Evolutionary conservation across 2,113 vertebrate genomes (phyloP).

Genomic region (Furnarius figulus): DNA sequence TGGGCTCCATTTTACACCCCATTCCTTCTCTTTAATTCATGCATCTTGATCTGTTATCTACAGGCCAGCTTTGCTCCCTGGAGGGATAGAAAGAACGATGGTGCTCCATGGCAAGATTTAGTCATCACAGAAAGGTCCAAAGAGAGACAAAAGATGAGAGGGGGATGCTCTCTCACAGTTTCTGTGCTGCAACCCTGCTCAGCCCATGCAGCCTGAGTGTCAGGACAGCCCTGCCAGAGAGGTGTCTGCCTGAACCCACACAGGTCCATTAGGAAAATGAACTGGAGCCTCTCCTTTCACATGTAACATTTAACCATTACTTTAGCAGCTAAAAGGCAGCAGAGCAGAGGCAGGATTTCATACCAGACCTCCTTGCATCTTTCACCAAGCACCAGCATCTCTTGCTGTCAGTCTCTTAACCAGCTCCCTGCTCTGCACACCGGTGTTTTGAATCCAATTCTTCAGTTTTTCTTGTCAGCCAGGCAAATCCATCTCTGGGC

Average conservation of each 20-base stretch:
- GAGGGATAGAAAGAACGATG: neutral
- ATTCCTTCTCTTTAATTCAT: neutral
- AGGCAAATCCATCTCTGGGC: neutral
- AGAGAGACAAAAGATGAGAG: neutral
- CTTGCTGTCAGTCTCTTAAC: neutral
- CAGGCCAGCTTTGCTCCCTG: neutral
- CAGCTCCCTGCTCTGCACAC: neutral
- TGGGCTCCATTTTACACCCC: neutral
- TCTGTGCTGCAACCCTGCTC: neutral
- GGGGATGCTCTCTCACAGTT: neutral
- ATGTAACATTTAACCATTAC: neutral
- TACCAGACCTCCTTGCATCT: neutral
- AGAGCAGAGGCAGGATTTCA: neutral
- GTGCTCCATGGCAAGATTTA: neutral
- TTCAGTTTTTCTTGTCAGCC: neutral
- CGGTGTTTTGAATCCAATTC: neutral
- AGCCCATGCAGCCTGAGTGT: neutral
- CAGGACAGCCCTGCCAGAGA: neutral
- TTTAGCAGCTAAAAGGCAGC: neutral
- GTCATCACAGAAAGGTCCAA: neutral
- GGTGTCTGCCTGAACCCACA: neutral
- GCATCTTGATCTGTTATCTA: neutral
- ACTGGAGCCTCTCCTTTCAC: neutral
- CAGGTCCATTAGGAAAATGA: neutral
- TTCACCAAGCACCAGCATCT: neutral